Evolutionary conservation across 2,888 invertebrate species (phyloP), one percentile per base, ranked within the genome.

Genomic region (Dicyrtomina minuta): DNA sequence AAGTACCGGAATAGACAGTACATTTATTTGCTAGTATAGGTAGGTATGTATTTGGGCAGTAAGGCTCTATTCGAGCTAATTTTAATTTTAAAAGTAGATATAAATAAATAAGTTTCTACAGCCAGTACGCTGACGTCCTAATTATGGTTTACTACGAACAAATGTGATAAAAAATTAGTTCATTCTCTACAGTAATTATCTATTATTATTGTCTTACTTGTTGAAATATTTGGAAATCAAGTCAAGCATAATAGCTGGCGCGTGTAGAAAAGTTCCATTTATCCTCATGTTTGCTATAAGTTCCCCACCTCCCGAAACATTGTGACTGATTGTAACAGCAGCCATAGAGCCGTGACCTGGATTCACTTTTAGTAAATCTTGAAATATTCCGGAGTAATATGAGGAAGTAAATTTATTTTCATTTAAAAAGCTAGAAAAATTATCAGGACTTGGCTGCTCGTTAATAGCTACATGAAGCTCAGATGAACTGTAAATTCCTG

Each of bases 221-320:
- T 26, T 24, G 3, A 60, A 22, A 60, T 49, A 49, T 49, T 62
- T 46, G 20, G 49, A 5, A 49, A 62, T 46, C 2, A 49, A n/a
- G 10, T 27, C 27, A 8, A 62, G n/a, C 15, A 90, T 83, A 71
- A 91, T 87, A 2, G 92, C 92, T 77, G 92, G 83, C 72, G 90
- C 88, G 81, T 92, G 92, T 60, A 90, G 87, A 79, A 87, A 88
- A 0, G 92, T 90, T 79, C 90, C 90, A 80, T 93, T 93, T 82
- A 90, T 90, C 1, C 68, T 64, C 17, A 79, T 22, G n/a, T 68
- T 44, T 73, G 88, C 85, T 76, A 87, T 86, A 22, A 22, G 17
- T 89, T 33, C 53, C 3, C 39, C 27, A 22, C 24, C 24, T 22
- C 13, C 44, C 24, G 12, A n/a, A 12, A 39, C 44, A 6, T 61